phyloP scores from a whole-genome alignment of 2,113 vertebrate genomes.

The Odontophorus gujanensis region DNA sequence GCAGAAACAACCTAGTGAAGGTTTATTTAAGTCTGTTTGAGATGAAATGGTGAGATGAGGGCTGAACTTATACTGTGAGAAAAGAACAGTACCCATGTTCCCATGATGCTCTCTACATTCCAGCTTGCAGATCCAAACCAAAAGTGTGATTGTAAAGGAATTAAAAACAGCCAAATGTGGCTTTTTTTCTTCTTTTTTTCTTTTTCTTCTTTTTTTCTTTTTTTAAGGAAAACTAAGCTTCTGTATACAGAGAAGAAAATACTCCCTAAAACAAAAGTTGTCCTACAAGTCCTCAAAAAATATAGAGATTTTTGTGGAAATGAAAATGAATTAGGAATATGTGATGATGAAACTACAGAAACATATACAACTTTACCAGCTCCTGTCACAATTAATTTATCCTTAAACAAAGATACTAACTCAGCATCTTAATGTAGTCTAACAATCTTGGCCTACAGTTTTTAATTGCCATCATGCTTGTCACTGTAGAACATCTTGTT shows the following conservation, averaged over 20 bases:
- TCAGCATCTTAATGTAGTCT: neutral
- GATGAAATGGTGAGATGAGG: neutral
- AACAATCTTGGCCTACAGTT: neutral
- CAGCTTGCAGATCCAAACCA: neutral
- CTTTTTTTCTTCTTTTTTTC: neutral
- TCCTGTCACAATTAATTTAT: neutral
- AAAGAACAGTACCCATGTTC: neutral
- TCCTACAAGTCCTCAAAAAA: neutral
- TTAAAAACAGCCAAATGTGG: neutral
- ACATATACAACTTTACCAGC: neutral
- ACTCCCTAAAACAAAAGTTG: neutral
- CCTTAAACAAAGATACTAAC: neutral
- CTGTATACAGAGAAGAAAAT: neutral
- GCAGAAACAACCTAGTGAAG: neutral
- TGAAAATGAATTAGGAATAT: neutral
- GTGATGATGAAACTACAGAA: neutral
- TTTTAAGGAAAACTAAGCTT: neutral
- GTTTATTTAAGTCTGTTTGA: neutral
- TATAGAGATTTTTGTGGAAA: neutral
- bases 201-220: neutral
- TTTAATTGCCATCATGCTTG: neutral
- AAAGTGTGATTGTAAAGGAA: fast-evolving
- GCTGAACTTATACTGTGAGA: neutral
- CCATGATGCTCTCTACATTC: fast-evolving
- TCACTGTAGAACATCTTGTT: neutral